Evolutionary conservation across 2,113 vertebrate species (phyloP).

Genomic region (Platichthys flesus): DNA sequence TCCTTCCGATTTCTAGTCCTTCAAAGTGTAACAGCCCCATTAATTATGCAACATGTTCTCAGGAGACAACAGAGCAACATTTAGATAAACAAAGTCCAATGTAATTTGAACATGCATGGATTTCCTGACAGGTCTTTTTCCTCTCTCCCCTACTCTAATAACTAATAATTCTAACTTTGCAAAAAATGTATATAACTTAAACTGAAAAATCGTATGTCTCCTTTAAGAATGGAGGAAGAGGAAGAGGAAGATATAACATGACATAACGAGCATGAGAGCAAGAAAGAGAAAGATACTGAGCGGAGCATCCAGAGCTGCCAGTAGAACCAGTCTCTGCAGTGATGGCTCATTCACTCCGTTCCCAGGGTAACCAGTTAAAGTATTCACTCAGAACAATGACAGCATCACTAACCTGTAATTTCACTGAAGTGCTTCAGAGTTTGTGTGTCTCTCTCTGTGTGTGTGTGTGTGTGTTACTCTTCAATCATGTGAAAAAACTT

Average conservation of each 20-base stretch:
- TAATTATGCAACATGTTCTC: too few species aligned
- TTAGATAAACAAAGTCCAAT: too few species aligned
- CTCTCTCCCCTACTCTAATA: too few species aligned
- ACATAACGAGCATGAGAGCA: neutral
- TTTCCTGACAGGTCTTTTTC: too few species aligned
- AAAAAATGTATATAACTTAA: neutral
- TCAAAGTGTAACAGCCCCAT: too few species aligned
- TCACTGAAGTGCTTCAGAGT: slow-evolving; percentile 14
- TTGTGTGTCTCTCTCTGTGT: slow-evolving; percentile 35
- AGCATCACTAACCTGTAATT: slow-evolving; percentile 53
- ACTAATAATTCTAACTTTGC: too few species aligned
- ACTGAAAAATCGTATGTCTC: neutral
- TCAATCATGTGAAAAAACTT: slow-evolving; percentile 7
- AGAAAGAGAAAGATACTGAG: slow-evolving; percentile 4
- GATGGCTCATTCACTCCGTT: slow-evolving; percentile 62
- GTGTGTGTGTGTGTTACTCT: neutral
- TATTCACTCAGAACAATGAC: slow-evolving; percentile 55
- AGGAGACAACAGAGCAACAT: too few species aligned
- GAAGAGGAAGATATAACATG: slow-evolving; percentile 7
- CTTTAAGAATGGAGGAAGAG: neutral
- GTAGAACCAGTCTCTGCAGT: slow-evolving; percentile 27
- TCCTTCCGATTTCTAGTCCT: neutral
- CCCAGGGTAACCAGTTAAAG: slow-evolving; percentile 75
- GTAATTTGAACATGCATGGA: too few species aligned
- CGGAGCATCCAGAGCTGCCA: slow-evolving; percentile 33